Evolutionary conservation across 2,797 vertebrate genomes (phyloP).

Genomic region (Tauraco hartlaubi): DNA sequence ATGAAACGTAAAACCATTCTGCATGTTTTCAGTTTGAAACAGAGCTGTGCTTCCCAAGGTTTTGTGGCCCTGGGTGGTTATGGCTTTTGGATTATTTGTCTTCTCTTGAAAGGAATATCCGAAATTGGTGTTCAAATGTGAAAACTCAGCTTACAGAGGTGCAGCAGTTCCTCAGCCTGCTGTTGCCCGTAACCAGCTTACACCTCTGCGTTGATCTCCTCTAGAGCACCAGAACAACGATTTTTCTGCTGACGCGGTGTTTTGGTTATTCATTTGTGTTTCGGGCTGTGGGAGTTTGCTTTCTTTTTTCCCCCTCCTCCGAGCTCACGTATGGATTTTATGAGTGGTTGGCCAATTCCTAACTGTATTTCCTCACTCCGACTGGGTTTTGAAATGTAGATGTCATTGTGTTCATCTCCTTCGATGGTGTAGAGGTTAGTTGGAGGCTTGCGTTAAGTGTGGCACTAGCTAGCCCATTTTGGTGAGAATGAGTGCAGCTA

Average conservation of each 20-base stretch:
- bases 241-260: background rate
- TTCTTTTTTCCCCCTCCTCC: no score
- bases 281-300: background rate
- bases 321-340: background rate
- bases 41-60: background rate
- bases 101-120: background rate
- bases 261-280: background rate
- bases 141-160: background rate
- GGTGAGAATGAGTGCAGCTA: background rate
- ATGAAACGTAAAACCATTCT: background rate
- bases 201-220: background rate
- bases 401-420: background rate
- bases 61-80: background rate
- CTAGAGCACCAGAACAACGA: background rate
- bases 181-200: background rate
- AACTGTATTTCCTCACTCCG: background rate
- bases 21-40: background rate
- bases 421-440: background rate
- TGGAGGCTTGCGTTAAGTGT: background rate
- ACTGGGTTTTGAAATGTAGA: background rate
- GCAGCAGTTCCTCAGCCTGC: background rate
- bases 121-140: background rate
- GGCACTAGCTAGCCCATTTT: background rate
- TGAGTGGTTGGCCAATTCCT: background rate
- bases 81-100: background rate